These are phyloP conservation scores for Hydriomena furcata DNA, from an alignment of 2,888 invertebrate species.

Conservation along the genomic window DNA sequence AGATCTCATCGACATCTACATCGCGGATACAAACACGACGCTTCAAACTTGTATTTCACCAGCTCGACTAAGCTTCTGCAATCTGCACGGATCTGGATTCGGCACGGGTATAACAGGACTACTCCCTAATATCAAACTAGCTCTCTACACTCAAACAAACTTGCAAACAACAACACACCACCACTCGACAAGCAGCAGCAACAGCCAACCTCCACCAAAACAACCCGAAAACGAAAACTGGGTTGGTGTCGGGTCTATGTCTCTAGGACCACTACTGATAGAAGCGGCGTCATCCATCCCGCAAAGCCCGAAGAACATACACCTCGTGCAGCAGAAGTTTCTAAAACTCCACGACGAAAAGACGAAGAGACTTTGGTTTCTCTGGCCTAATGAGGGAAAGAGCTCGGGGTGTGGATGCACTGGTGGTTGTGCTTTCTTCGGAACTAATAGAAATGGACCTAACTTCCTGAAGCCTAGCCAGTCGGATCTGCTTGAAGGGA, in stretches of 20 bases:
- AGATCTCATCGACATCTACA: slow-evolving; percentile 94
- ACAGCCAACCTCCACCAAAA: slow-evolving; percentile 59
- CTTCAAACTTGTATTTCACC: slow-evolving; percentile 95
- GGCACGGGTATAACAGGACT: slow-evolving; percentile 95
- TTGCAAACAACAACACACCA: slow-evolving; percentile 80
- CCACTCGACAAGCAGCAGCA: slow-evolving; percentile 80
- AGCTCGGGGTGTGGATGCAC: slow-evolving; percentile 95
- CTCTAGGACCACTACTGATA: slow-evolving; percentile 94
- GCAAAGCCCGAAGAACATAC: slow-evolving; percentile 89
- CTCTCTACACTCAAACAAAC: slow-evolving; percentile 87
- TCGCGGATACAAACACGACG: slow-evolving; percentile 95
- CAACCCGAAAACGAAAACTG: slow-evolving; percentile 86
- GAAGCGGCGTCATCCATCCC: slow-evolving; percentile 94
- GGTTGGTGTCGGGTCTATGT: slow-evolving; percentile 95
- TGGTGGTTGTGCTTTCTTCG: slow-evolving; percentile 98
- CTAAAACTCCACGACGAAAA: slow-evolving; percentile 92
- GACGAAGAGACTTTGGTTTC: slow-evolving; percentile 95
- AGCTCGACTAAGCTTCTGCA: slow-evolving; percentile 94
- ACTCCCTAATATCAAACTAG: slow-evolving; percentile 87
- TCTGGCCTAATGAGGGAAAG: slow-evolving; percentile 92
- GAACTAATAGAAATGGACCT: slow-evolving; percentile 93
- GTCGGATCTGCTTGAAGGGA: slow-evolving; percentile 91
- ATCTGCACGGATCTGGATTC: slow-evolving; percentile 96
- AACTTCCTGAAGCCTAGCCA: slow-evolving; percentile 94
- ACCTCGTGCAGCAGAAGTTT: slow-evolving; percentile 92